These are phyloP conservation scores for Mythimna ferrago DNA, from an alignment of 2,888 invertebrate genomes.

Conservation along the genomic window DNA sequence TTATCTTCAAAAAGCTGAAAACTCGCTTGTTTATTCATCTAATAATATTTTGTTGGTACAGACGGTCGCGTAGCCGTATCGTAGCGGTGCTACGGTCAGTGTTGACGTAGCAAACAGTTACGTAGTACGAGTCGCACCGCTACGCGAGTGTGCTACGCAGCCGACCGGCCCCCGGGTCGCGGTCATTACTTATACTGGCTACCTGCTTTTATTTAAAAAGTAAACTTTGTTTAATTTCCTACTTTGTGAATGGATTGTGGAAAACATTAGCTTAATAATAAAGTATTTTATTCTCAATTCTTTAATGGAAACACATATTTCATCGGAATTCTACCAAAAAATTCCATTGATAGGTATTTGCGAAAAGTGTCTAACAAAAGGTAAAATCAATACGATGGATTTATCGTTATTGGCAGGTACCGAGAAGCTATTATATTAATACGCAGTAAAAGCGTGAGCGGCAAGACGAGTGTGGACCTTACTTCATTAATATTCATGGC, in stretches of 20 bases:
- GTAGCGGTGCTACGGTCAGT: slow-evolving; percentile 60
- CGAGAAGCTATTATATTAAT: slow-evolving; percentile 81
- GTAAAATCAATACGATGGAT: slow-evolving; percentile 64
- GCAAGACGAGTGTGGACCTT: slow-evolving; percentile 81
- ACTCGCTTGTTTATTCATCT: slow-evolving; percentile 42
- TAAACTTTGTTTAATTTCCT: slow-evolving; percentile 18
- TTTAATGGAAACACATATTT: neutral
- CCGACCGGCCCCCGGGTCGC: slow-evolving; percentile 14
- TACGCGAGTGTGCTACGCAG: slow-evolving; percentile 36
- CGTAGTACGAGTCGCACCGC: slow-evolving; percentile 58
- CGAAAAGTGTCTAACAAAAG: slow-evolving; percentile 23
- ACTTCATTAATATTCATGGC: slow-evolving; percentile 87
- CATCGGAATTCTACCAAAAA: slow-evolving; percentile 1
- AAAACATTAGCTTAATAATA: slow-evolving; percentile 5
- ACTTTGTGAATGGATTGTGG: slow-evolving; percentile 2
- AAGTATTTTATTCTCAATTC: slow-evolving; percentile 13
- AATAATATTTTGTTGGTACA: slow-evolving; percentile 50
- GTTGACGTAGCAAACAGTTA: slow-evolving; percentile 73
- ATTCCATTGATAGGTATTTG: neutral
- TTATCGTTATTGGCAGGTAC: slow-evolving; percentile 73
- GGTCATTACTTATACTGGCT: slow-evolving; percentile 24
- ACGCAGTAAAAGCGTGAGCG: slow-evolving; percentile 80
- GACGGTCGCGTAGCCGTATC: slow-evolving; percentile 41
- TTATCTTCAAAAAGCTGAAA: slow-evolving; percentile 45
- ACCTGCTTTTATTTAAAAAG: slow-evolving; percentile 21